Base-by-base conservation (phyloP, 35 echinoderm and acorn worm genomes). In the Ophioderma brevispina region DNA sequence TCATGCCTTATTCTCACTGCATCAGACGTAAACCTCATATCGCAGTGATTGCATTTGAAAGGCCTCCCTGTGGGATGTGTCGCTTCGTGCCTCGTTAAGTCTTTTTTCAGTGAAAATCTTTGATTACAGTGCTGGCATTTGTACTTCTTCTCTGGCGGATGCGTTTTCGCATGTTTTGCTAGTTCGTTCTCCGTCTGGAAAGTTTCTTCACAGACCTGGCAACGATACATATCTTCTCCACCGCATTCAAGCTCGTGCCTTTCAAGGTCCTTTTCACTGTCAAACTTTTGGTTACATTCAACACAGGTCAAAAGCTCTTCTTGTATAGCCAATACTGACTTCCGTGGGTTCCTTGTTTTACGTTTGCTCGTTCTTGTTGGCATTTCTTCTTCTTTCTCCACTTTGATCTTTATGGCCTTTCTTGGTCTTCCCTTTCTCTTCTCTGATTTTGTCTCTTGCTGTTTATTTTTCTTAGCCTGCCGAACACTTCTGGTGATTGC, bases 11-110 rank as follows among this genome's bases (percentile, higher is more conserved):
- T 30, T 70, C 23, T 70, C 17, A 25, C n/a, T 30, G 28, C n/a
- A 2, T 8, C 10, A 23, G 84, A 76, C 0, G 84, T 86, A 37
- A 64, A 86, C 23, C 64, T 39, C 37, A 40, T 86, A 18, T 25
- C 46, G 64, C 84, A 86, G 6, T 50, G 1, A 35, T 75, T 37
- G 36, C 84, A 86, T 31, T 75, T 86, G n/a, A 75, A 86, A 0
- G 84, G 84, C n/a, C 37, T 75, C 21, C 64, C 84, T 19, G 55
- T 64, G 33, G 37, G 25, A 32, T 86, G 84, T 4, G 37, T 86
- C 0, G 38, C 36, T 59, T 75, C 64, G 40, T 86, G 84, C 5
- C 55, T 30, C 31, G 23, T 33, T 19, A 49, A 38, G 13, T 84
- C 28, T n/a, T 55, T 84, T 33, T 55, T 84, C 32, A 55, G 13